These are phyloP conservation scores for Eupithecia abbreviata DNA, from an alignment of 2,888 invertebrate species.

Conservation along the genomic window DNA sequence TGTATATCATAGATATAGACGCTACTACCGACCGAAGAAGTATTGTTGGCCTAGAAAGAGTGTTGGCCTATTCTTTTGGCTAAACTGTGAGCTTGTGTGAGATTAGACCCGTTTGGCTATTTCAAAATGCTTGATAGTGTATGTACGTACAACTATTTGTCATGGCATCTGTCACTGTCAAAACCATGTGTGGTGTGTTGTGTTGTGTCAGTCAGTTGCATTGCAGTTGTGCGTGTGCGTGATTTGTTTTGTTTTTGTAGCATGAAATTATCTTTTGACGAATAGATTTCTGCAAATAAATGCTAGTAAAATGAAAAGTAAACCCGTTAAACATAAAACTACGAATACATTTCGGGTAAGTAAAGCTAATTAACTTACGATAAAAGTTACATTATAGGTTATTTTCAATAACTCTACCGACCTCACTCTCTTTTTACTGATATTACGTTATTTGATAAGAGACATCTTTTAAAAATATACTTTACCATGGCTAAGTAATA, in stretches of 20 bases:
- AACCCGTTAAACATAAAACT: constrained; percentile 89
- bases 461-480: background rate
- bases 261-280: constrained; percentile 1
- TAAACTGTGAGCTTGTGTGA: no score
- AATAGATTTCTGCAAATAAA: background rate
- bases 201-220: no score
- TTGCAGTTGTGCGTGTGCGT: background rate
- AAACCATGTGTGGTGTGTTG: constrained; percentile 22
- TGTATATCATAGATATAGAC: no score
- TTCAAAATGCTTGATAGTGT: no score
- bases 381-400: constrained; percentile 49
- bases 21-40: no score
- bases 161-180: constrained; percentile 13
- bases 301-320: constrained; percentile 85
- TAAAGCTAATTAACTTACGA: constrained; percentile 17
- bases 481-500: background rate
- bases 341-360: constrained; percentile 91
- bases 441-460: background rate
- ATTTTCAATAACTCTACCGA: constrained; percentile 27
- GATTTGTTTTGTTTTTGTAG: constrained; percentile 9
- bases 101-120: no score
- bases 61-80: no score
- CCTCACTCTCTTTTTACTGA: background rate
- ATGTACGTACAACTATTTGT: no score
- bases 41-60: no score